Evolutionary conservation across 2,888 invertebrate genomes (phyloP).

Genomic region (Cephus nigrinus): DNA sequence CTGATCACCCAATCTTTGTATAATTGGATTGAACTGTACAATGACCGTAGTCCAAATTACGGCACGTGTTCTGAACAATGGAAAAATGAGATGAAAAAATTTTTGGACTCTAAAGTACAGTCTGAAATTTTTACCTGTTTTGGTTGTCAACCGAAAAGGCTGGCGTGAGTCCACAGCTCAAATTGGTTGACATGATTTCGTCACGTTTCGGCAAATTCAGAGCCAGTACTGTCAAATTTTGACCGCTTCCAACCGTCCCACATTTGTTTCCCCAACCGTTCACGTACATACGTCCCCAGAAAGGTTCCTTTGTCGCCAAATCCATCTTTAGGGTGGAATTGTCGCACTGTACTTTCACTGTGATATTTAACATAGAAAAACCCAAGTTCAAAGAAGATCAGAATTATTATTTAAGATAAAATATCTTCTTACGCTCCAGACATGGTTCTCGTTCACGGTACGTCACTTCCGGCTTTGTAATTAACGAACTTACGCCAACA

Average conservation of each 20-base stretch:
- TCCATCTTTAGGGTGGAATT: conserved; percentile 73
- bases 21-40: conserved; percentile 85
- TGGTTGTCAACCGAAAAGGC: conserved; percentile 56
- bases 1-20: conserved; percentile 87
- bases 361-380: background rate
- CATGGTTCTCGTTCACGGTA: conserved; percentile 87
- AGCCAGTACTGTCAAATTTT: conserved; percentile 68
- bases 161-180: conserved; percentile 56
- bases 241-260: conserved; percentile 71
- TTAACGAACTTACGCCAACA: conserved; percentile 79
- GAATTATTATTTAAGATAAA: background rate
- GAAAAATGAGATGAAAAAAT: conserved; percentile 8
- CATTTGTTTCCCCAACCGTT: conserved; percentile 82
- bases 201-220: conserved; percentile 69
- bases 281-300: conserved; percentile 81
- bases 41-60: conserved; percentile 81
- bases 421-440: conserved; percentile 77
- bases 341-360: conserved; percentile 85
- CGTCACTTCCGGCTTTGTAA: conserved; percentile 70
- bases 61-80: conserved; percentile 69
- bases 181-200: conserved; percentile 34
- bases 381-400: background rate
- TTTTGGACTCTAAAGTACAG: background rate
- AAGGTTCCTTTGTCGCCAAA: conserved; percentile 67
- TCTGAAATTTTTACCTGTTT: conserved; percentile 50